Base-by-base conservation (phyloP, 2,797 vertebrate species). In the Myotis findleyi region DNA sequence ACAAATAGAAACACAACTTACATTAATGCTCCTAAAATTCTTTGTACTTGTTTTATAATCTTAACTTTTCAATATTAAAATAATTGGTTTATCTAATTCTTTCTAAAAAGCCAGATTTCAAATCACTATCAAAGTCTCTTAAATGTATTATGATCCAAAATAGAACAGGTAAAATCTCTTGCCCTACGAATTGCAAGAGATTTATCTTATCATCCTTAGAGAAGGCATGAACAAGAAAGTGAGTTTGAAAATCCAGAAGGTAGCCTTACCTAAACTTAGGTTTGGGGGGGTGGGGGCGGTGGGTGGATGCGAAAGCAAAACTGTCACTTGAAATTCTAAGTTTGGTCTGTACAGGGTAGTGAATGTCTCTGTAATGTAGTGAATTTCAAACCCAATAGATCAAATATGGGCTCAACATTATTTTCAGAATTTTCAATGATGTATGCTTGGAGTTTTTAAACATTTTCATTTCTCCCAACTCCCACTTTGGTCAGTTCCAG, bases 381-480 rank as follows among this genome's bases (percentile, higher is more conserved):
- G 38, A 87, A 73, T 79, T 89, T 92, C 72, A 89, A 73, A 79
- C 47, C 72, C 47, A 79, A n/a, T 66, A 30, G 87, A 76, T 49
- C 33, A 88, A 62, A 66, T 36, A 86, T 25, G 11, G 64, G 13
- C 33, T 23, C 10, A 33, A 87, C 69, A 38, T 38, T n/a, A 20
- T 51, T 68, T 93, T 75, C 10, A 83, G 41, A 53, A 38, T 59
- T 66, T 75, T 55, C 25, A 76, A 51, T 55, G 30, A 47, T 30
- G 53, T 68, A 55, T 7, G 6, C 49, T 89, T 20, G 13, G 36
- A 79, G 14, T 55, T 55, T 71, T 77, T n/a, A 72, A 72, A 41
- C 30, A 49, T 12, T n/a, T 80, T 10, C 0, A 23, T 87, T 84
- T 30, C 55, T 38, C 25, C 55, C 57, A 66, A 33, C 10, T 79